Evolutionary conservation across 2,888 invertebrate species (phyloP).

Genomic region (Stenurella melanura): DNA sequence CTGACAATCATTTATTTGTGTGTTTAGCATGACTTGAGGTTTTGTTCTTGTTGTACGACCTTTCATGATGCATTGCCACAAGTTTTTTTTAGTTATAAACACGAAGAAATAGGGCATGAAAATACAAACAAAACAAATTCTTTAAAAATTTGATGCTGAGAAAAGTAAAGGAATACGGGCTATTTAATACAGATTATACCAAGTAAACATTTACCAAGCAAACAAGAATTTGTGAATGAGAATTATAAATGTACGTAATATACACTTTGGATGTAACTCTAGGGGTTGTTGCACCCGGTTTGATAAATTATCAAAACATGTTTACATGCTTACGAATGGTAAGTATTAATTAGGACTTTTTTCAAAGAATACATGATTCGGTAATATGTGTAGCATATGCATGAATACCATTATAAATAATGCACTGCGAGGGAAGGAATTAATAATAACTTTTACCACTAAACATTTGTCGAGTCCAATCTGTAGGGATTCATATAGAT

Average conservation of each 20-base stretch:
- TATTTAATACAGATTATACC: background rate
- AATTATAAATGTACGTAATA: slow-evolving; percentile 13
- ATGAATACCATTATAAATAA: too few relatives aligned
- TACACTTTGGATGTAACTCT: background rate
- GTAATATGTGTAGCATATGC: too few relatives aligned
- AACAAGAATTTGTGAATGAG: slow-evolving; percentile 21
- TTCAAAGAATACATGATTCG: background rate
- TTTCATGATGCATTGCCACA: background rate
- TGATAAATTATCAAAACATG: slow-evolving; percentile 17
- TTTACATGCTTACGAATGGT: background rate
- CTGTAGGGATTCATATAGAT: too few relatives aligned
- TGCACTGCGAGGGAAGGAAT: too few relatives aligned
- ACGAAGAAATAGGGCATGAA: background rate
- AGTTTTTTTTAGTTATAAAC: background rate
- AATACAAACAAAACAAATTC: background rate
- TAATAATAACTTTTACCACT: too few relatives aligned
- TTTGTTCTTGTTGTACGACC: background rate
- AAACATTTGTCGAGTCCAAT: too few relatives aligned
- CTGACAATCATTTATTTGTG: too few relatives aligned
- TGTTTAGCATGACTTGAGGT: too few relatives aligned
- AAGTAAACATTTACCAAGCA: background rate
- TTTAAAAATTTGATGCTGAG: background rate
- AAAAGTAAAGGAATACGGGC: background rate
- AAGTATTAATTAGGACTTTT: background rate
- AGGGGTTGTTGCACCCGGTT: slow-evolving; percentile 1